Evolutionary conservation across 2,113 vertebrate genomes (phyloP), one percentile per base, ranked within the genome.

Genomic region (Catharus minimus): DNA sequence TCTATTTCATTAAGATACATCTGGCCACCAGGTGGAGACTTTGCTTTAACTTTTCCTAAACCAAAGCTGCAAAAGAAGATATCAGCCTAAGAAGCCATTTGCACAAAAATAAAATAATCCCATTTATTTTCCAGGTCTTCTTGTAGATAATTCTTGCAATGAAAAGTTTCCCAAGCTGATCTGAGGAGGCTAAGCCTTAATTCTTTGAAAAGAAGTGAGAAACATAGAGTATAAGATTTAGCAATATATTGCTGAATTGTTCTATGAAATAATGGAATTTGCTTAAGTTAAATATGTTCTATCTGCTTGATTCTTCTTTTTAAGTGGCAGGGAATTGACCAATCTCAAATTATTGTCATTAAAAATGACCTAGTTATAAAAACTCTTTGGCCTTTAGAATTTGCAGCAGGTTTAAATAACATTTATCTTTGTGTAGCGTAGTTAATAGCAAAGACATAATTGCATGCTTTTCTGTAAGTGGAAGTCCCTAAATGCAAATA

Each of bases 11-110:
- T 30, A 50, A 61, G 82, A 88, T 76, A 22, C 5, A 3, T 12
- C 30, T 93, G 62, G 65, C 96, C 96, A 96, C 94, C 86, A 97
- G 96, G 41, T 96, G 96, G 96, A 95, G 95, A 93, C 94, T 62
- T 96, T 92, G 93, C 80, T 94, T 93, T 96, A 95, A n/a, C 20
- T 95, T 96, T 96, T 53, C 36, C 28, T 91, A 84, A 68, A 16
- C 24, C 1, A 3, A 39, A 80, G 30, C 41, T 74, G 5, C 5
- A 19, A 65, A 88, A 86, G 80, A 76, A 84, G 60, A 5, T 73
- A 68, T 17, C 60, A 66, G 65, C 38, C 14, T 76, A 87, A 89
- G 78, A 92, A 80, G 58, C 49, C 65, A 90, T 95, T 93, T 94
- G 60, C 56, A 68, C 38, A 94, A 95, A 95, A 93, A 78, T 73